These are phyloP conservation scores for Notarius quadriscutis DNA, from an alignment of 2,113 vertebrate species.

Conservation along the genomic window DNA sequence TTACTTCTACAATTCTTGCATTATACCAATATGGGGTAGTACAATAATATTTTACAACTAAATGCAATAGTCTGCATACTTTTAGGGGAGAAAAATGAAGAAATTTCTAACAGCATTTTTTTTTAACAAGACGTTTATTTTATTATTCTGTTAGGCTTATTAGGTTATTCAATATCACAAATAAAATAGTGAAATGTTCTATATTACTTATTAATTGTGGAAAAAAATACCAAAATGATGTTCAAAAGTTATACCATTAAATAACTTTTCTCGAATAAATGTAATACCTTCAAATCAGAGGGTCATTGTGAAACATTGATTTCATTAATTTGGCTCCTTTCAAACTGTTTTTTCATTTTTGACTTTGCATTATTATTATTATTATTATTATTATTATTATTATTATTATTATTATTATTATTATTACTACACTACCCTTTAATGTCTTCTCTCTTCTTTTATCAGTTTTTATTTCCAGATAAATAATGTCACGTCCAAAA, in stretches of 20 bases:
- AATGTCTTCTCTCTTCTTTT: neutral
- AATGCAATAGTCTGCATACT: neutral
- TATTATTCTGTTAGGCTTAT: neutral
- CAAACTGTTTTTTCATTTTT: neutral
- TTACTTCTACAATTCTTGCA: conserved; percentile 14
- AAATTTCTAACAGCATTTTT: neutral
- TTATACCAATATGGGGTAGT: neutral
- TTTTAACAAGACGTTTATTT: neutral
- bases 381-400: too few relatives aligned
- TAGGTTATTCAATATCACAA: neutral
- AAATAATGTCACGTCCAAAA: neutral
- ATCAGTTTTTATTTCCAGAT: neutral
- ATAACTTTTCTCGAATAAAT: neutral
- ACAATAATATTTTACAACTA: neutral
- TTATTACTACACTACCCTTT: neutral
- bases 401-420: neutral
- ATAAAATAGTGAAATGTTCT: neutral
- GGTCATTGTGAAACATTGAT: neutral
- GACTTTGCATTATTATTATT: neutral
- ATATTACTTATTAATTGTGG: neutral
- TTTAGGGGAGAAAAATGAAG: neutral
- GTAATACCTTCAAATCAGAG: neutral
- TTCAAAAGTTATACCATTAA: neutral
- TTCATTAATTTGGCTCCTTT: neutral
- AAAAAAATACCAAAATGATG: neutral